Base-by-base conservation (phyloP, 64 coral and sea anemone species). In the Cladopsammia gracilis region DNA sequence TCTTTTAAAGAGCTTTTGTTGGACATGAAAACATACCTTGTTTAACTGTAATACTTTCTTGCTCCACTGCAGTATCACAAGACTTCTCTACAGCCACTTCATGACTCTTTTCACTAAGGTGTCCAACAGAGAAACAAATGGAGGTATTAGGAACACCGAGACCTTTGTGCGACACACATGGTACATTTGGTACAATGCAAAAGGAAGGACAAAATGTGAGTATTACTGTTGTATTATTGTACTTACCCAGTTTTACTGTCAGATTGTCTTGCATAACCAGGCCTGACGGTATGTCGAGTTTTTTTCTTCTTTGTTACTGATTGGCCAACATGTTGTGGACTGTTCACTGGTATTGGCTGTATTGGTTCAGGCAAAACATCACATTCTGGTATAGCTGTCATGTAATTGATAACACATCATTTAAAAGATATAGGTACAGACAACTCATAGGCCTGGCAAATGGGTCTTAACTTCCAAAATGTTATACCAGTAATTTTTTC, bases 241-340 rank as follows among this genome's bases (percentile, higher is more conserved):
- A 67, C 19, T 84, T 84, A 84, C 80, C 43, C 16, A 75, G 72
- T 4, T 50, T 48, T 69, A 84, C 42, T 49, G 1, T 69, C 80
- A 84, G 61, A 43, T 24, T 67, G 80, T 51, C 80, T 67, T 45
- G 80, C 80, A 84, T 84, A 84, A 22, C 80, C 80, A 50, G 80
- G 80, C 62, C 80, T 84, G 42, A 67, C 61, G 13, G 46, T 24
- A 67, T 84, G 42, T 5, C 80, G 80, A 84, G 61, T 67, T 51
- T 34, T 84, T 67, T 68, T 84, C 80, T 84, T 84, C 62, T 84
- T 84, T 84, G 62, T 11, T 48, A 61, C 16, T 67, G 42, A 48
- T 48, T 84, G 61, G 10, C 44, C n/a, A 4, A 13, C 45, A 23
- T 84, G 62, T 16, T 84, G 80, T 50, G 9, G 45, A 68, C 14